Evolutionary conservation across 1,140 invertebrate species (phyloP).

Genomic region (Drosophila paulistorum): DNA sequence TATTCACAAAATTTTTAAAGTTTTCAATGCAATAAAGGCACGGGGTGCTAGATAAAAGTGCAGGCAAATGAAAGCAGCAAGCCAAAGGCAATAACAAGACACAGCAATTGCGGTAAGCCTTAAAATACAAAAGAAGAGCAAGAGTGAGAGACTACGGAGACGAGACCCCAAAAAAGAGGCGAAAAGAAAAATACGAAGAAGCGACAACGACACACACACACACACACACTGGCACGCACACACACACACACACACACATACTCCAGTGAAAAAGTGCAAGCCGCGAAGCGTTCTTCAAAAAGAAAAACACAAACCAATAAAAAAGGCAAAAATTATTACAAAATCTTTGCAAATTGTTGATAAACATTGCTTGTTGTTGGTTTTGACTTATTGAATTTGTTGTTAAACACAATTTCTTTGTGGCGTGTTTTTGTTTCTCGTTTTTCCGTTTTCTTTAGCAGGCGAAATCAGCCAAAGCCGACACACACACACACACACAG

Average conservation of each 20-base stretch:
- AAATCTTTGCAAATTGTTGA: conserved; percentile 16
- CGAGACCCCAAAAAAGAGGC: conserved; percentile 44
- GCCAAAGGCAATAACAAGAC: conserved; percentile 22
- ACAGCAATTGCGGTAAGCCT: conserved; percentile 60
- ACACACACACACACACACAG: conserved; percentile 60
- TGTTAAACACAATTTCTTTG: conserved; percentile 21
- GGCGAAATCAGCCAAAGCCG: conserved; percentile 51
- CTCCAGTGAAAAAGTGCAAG: conserved; percentile 71
- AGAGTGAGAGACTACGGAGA: conserved; percentile 23
- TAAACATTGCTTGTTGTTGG: conserved; percentile 29
- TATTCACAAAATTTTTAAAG: conserved; percentile 45
- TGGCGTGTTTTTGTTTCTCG: conserved; percentile 41
- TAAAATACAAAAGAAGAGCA: conserved; percentile 10
- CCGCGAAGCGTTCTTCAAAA: conserved; percentile 51
- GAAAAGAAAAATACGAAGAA: conserved; percentile 59
- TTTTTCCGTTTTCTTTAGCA: conserved; percentile 61
- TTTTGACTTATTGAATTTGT: conserved; percentile 16
- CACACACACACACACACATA: conserved; percentile 30
- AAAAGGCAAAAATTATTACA: conserved; percentile 28
- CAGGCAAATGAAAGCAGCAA: conserved; percentile 64
- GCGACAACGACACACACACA: conserved; percentile 56
- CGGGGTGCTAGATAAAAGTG: conserved; percentile 40
- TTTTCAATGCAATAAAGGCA: conserved; percentile 43
- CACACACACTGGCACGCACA: conserved; percentile 30
- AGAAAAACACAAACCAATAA: not conserved